Evolutionary conservation across 2,797 vertebrate genomes (phyloP).

Genomic region (Myotis planiceps): DNA sequence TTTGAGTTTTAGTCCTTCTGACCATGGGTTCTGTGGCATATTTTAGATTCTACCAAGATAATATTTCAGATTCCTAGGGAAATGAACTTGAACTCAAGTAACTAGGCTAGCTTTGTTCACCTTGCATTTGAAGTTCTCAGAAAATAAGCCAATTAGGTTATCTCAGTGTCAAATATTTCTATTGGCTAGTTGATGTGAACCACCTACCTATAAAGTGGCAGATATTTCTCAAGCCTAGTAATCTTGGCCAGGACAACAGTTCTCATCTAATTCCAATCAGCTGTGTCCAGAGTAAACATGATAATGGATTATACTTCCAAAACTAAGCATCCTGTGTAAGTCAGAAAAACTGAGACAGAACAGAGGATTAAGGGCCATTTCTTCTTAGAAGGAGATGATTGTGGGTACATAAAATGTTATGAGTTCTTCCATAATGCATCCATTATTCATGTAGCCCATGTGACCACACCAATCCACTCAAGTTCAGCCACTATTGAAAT

Average conservation of each 20-base stretch:
- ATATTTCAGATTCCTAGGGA: not conserved
- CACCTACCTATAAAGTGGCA: not conserved
- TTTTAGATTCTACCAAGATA: constrained; percentile 20
- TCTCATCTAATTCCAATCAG: not conserved
- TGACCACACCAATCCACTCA: not conserved
- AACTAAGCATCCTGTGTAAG: not conserved
- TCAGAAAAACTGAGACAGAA: not conserved
- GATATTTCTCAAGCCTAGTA: not conserved
- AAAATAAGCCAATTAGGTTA: not conserved
- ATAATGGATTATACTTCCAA: not conserved
- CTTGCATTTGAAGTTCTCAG: not conserved
- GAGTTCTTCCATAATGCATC: accelerated
- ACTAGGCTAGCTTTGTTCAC: not conserved
- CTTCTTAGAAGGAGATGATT: not conserved
- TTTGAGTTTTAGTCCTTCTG: not conserved
- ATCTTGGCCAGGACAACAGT: not conserved
- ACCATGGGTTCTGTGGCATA: not conserved
- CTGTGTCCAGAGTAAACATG: not conserved
- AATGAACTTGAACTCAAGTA: not conserved
- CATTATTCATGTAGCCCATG: accelerated
- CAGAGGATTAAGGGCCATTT: not conserved
- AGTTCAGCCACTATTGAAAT: not conserved
- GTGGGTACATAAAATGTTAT: not conserved
- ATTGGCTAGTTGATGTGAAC: not conserved
- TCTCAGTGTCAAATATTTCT: not conserved